Percentiles rank a stretch among this genome's conserved stretches.
These are phyloP conservation scores for Pungitius pungitius DNA, from an alignment of 2,113 vertebrate species.

Conservation along the genomic window DNA sequence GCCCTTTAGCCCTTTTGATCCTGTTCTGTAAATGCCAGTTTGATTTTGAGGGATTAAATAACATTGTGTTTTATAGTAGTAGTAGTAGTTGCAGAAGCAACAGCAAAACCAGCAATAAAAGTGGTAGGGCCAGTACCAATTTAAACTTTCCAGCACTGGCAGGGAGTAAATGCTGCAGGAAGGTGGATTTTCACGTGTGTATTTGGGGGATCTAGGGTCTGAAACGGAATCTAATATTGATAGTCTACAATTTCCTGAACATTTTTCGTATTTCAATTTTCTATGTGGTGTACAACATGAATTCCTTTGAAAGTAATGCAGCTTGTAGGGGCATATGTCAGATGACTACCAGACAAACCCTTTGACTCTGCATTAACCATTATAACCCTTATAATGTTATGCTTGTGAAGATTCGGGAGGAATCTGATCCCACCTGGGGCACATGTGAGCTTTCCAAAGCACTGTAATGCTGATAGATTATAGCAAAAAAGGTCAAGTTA, in stretches of 20 bases:
- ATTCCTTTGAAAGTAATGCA: background rate
- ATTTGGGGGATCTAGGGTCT: too few species aligned
- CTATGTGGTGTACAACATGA: background rate
- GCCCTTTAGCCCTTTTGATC: background rate
- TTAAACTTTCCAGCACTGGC: slow-evolving; percentile 17
- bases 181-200: background rate
- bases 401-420: background rate
- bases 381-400: background rate
- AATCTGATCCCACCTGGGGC: background rate
- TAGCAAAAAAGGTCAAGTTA: slow-evolving; percentile 1
- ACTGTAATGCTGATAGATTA: slow-evolving; percentile 3
- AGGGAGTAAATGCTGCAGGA: background rate
- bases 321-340: background rate
- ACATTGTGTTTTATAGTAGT: background rate
- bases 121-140: slow-evolving; percentile 15
- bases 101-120: background rate
- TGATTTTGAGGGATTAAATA: background rate
- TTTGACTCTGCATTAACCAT: slow-evolving; percentile 5
- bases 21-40: background rate
- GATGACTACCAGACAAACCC: slow-evolving; percentile 12
- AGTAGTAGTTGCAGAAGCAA: background rate
- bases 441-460: background rate
- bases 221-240: too few species aligned
- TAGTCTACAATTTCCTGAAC: too few species aligned
- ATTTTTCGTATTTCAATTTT: too few species aligned